Percentiles rank a stretch among this genome's conserved stretches.
Evolutionary conservation across 37 sponge, comb jelly and placozoan species (phyloP).

Genomic region (Geodia barretti): DNA sequence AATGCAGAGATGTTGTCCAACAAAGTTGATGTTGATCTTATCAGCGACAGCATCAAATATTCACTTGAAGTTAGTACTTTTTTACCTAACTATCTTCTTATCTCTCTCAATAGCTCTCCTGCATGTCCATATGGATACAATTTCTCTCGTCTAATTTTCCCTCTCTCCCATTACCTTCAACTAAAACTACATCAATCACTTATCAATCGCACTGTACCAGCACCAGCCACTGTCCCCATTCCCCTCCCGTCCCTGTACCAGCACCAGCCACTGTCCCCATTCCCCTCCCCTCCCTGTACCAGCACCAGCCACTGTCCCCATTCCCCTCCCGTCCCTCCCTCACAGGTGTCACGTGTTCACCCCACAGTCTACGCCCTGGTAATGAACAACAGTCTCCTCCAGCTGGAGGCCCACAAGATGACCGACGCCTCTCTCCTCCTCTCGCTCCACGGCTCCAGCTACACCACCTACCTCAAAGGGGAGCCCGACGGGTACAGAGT

Average conservation of each 20-base stretch:
- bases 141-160: background rate
- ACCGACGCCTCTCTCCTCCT: constrained; percentile 88
- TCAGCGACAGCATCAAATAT: constrained; percentile 85
- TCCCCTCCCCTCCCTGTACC: too few species aligned
- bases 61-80: constrained; percentile 37
- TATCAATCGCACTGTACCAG: background rate
- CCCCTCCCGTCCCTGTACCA: background rate
- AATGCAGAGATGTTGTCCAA: constrained; percentile 87
- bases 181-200: background rate
- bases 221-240: background rate
- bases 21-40: constrained; percentile 90
- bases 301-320: background rate
- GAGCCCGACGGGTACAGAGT: constrained; percentile 82
- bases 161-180: constrained; percentile 1
- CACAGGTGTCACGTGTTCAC: too few species aligned
- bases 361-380: constrained; percentile 69
- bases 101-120: background rate
- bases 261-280: too few species aligned
- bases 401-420: constrained; percentile 82
- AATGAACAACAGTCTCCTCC: constrained; percentile 82
- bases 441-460: constrained; percentile 77
- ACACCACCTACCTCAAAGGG: constrained; percentile 92
- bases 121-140: background rate
- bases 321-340: background rate
- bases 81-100: background rate